A percentile compares a stretch with the other conserved stretches of the same genome.
Evolutionary conservation across 2,113 vertebrate species (phyloP).

Genomic region (Sander vitreus): DNA sequence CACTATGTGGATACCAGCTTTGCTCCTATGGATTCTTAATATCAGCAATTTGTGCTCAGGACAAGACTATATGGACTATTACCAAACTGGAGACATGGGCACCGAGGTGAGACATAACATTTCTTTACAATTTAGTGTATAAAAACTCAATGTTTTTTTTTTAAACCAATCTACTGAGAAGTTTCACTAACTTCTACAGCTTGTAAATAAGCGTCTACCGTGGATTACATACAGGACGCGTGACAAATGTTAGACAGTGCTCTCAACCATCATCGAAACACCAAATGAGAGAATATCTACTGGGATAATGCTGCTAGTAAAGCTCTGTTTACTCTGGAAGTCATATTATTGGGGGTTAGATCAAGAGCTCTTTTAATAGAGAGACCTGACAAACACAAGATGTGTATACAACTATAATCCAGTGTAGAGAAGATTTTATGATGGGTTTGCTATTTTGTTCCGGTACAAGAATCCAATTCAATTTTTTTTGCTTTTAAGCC

Average conservation of each 20-base stretch:
- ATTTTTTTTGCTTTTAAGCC: not conserved
- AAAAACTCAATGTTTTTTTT: too few species aligned
- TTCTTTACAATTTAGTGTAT: too few species aligned
- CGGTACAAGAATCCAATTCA: not conserved
- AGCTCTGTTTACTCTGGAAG: not conserved
- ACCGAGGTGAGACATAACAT: slow-evolving; percentile 66
- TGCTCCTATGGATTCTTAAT: slow-evolving; percentile 80
- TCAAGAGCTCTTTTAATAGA: not conserved
- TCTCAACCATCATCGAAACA: not conserved
- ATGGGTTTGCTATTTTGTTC: not conserved
- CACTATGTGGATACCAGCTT: slow-evolving; percentile 81
- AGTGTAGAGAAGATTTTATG: not conserved
- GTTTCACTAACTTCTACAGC: not conserved
- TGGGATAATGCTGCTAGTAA: not conserved
- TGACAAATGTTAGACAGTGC: not conserved
- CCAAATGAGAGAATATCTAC: not conserved
- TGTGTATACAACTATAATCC: not conserved
- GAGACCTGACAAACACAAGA: not conserved
- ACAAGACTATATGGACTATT: slow-evolving; percentile 74
- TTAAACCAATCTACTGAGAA: not conserved
- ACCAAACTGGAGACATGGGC: slow-evolving; percentile 69
- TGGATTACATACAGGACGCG: not conserved
- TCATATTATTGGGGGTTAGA: not conserved
- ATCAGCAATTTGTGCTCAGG: slow-evolving; percentile 71
- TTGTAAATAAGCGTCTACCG: not conserved